Conservation (phyloP, 2,888 invertebrate genomes). For the Dromius quadrimaculatus region DNA sequence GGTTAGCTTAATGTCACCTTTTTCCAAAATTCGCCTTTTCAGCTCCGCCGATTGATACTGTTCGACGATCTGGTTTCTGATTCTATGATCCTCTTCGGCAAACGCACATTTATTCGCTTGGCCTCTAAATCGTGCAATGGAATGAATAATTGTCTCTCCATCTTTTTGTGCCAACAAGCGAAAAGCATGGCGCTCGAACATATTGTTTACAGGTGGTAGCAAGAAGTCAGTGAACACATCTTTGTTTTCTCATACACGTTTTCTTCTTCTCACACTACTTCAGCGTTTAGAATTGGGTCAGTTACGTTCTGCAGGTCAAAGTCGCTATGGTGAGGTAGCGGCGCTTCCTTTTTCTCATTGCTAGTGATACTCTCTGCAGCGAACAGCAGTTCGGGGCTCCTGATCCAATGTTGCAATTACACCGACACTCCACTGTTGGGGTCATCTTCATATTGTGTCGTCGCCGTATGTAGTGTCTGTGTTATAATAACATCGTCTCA, state of each 20-base stretch:
- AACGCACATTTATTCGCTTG: not conserved
- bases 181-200: not conserved
- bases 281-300: not conserved
- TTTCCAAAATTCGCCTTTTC: not conserved
- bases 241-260: not conserved
- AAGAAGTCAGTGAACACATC: not conserved
- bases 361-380: not conserved
- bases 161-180: not conserved
- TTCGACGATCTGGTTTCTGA: not conserved
- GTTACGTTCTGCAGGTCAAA: not conserved
- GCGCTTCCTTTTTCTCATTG: not conserved
- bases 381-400: not conserved
- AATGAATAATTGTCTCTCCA: not conserved
- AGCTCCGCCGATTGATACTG: not conserved
- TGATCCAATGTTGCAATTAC: not conserved
- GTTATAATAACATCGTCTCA: too few species aligned
- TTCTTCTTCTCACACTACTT: not conserved
- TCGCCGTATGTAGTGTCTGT: too few species aligned
- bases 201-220: not conserved
- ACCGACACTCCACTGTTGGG: too few species aligned
- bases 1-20: not conserved
- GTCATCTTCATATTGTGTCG: too few species aligned
- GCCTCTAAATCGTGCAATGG: not conserved
- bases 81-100: not conserved
- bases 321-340: not conserved